Percentiles rank a stretch among this genome's conserved stretches.
Conservation (phyloP, 1,140 invertebrate species). For the Diorhabda sublineata region DNA sequence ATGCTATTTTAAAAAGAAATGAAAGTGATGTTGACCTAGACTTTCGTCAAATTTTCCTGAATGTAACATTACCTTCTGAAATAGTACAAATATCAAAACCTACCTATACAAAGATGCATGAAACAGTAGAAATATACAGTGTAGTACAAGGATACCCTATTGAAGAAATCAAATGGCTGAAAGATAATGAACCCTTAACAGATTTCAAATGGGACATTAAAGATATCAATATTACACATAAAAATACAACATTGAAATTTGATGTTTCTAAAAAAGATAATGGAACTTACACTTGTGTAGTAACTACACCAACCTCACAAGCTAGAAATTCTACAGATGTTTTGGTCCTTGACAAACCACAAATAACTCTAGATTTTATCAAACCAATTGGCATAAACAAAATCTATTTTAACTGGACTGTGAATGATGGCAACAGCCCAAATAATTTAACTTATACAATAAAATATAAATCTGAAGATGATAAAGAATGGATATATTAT, state of each 20-base stretch:
- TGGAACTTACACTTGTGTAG: conserved; percentile 59
- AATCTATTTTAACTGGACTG: conserved; percentile 79
- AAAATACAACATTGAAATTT: conserved; percentile 54
- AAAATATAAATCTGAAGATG: conserved; percentile 57
- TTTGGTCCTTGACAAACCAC: conserved; percentile 65
- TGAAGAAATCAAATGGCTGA: conserved; percentile 55
- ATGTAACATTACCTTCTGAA: conserved; percentile 50
- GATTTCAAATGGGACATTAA: conserved; percentile 47
- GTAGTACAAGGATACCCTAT: conserved; percentile 58
- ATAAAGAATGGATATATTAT: conserved; percentile 52
- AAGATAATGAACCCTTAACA: conserved; percentile 51
- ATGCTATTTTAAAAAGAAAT: conserved; percentile 44
- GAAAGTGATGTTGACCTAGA: conserved; percentile 37
- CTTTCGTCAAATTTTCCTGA: conserved; percentile 42
- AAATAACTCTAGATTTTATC: conserved; percentile 66
- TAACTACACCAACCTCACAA: conserved; percentile 39
- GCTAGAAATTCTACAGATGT: conserved; percentile 50
- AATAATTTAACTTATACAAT: conserved; percentile 61
- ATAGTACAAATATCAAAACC: conserved; percentile 47
- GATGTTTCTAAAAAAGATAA: conserved; percentile 62
- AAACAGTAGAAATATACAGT: conserved; percentile 52
- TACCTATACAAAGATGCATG: conserved; percentile 51
- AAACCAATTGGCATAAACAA: conserved; percentile 69
- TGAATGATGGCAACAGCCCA: conserved; percentile 70
- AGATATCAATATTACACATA: conserved; percentile 55